Evolutionary conservation across 2,113 vertebrate species (phyloP).

Genomic region (Chionis minor): DNA sequence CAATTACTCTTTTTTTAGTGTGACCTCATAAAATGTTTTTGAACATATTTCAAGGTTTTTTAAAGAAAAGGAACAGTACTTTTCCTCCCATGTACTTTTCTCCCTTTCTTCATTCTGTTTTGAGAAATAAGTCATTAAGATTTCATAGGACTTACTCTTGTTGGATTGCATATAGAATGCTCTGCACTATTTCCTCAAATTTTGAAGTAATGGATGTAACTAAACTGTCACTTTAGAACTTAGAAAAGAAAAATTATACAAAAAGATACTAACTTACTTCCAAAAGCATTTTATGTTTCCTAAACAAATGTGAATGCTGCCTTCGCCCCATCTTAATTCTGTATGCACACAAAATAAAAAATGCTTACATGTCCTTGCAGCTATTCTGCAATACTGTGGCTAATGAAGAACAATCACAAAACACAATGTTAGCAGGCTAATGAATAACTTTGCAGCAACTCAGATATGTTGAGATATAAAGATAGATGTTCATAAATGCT

Average conservation of each 20-base stretch:
- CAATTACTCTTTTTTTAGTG: conserved; percentile 80
- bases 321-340: neutral
- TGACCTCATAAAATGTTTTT: conserved; percentile 81
- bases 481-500: neutral
- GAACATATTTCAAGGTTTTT: conserved; percentile 74
- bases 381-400: neutral
- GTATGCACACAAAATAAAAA: neutral
- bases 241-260: neutral
- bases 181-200: conserved; percentile 15
- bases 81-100: neutral
- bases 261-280: neutral
- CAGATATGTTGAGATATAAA: neutral
- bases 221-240: neutral
- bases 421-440: neutral
- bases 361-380: neutral
- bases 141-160: conserved; percentile 1
- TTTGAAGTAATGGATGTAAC: neutral
- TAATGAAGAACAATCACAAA: conserved; percentile 43
- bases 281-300: neutral
- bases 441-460: conserved; percentile 30
- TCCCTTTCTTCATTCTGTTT: conserved; percentile 5
- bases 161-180: neutral
- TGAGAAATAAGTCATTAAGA: conserved; percentile 39
- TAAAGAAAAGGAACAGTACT: conserved; percentile 47
- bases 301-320: neutral